Evolutionary conservation across 1,140 invertebrate species (phyloP).

Genomic region (Sitobion miscanthi): DNA sequence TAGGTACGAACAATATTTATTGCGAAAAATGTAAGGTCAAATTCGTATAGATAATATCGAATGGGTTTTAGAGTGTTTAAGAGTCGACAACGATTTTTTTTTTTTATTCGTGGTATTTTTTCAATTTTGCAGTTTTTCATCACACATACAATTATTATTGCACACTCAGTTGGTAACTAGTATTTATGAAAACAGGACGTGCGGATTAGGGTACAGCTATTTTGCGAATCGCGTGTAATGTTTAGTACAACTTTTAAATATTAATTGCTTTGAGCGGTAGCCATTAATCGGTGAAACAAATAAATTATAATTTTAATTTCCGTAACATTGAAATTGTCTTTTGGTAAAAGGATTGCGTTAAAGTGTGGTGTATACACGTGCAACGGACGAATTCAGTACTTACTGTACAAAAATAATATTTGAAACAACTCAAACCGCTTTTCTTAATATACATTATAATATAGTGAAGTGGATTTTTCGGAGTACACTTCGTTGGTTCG

Average conservation of each 20-base stretch:
- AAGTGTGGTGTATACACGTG: neutral
- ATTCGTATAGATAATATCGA: neutral
- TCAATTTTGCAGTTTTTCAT: neutral
- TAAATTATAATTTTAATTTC: slow-evolving; percentile 10
- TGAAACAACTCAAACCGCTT: neutral
- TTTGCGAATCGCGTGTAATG: neutral
- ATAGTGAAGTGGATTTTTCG: neutral
- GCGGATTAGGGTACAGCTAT: neutral
- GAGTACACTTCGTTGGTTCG: no score
- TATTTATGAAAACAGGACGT: neutral
- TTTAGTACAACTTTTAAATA: neutral
- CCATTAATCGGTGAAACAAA: neutral
- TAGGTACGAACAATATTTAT: neutral
- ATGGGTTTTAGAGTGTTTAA: neutral
- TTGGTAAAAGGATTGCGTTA: neutral
- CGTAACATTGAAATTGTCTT: neutral
- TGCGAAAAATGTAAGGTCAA: neutral
- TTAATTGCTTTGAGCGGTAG: neutral
- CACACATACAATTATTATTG: no score
- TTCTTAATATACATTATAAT: neutral
- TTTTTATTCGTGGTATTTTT: neutral
- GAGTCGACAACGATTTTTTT: neutral
- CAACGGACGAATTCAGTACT: neutral
- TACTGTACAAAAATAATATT: neutral
- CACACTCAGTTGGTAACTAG: no score